phyloP scores from a whole-genome alignment of 2,113 vertebrate genomes.

The Gobio gobio region DNA sequence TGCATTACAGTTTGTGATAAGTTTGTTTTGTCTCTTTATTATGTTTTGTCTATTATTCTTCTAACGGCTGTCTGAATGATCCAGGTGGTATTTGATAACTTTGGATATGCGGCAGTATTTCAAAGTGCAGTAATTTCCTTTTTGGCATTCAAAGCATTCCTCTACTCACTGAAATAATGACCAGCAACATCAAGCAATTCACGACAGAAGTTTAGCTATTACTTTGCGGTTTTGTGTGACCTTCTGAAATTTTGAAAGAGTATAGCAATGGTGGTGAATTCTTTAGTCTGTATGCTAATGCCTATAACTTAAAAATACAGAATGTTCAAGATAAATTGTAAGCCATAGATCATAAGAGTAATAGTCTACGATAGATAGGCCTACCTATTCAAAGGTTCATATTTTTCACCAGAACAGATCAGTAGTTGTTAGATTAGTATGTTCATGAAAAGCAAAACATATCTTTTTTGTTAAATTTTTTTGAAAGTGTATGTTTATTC shows the following conservation, averaged over 20 bases:
- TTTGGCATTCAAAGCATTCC: constrained; percentile 13
- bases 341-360: not conserved
- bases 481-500: not conserved
- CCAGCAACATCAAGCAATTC: constrained; percentile 6
- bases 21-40: constrained; percentile 17
- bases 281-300: not conserved
- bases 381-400: not conserved
- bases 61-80: constrained; percentile 15
- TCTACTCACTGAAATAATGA: constrained; percentile 1
- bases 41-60: constrained; percentile 27
- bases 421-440: not conserved
- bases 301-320: not conserved
- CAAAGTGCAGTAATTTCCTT: constrained; percentile 7
- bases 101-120: not conserved
- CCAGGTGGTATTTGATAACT: constrained; percentile 29
- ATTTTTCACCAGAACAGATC: not conserved
- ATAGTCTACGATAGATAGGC: not conserved
- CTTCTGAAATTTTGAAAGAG: not conserved
- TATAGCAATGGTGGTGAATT: not conserved
- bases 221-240: not conserved
- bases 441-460: not conserved
- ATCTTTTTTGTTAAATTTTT: not conserved
- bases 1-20: not conserved
- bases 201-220: not conserved
- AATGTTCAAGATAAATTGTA: not conserved